These are phyloP conservation scores for Leptobrachium ailaonicum DNA, from an alignment of 2,113 vertebrate species.

Conservation along the genomic window DNA sequence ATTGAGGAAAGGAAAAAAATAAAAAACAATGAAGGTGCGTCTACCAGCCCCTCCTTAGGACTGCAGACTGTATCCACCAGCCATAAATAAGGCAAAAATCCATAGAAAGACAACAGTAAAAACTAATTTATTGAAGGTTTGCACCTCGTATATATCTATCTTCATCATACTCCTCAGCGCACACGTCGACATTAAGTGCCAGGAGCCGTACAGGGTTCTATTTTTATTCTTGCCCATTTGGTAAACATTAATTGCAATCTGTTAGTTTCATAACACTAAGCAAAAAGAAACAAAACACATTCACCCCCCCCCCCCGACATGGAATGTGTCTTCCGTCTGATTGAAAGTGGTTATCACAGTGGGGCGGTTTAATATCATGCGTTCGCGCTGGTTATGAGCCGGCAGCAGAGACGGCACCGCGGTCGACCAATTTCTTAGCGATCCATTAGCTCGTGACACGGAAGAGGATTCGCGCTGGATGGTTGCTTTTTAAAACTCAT, in stretches of 20 bases:
- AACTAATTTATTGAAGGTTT: too few relatives aligned
- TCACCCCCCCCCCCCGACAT: neutral
- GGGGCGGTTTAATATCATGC: conserved; percentile 8
- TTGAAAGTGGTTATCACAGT: conserved; percentile 30
- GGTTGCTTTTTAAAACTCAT: too few relatives aligned
- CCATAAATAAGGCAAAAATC: too few relatives aligned
- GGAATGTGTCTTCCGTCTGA: neutral
- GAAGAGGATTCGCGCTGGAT: neutral
- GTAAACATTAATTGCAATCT: conserved; percentile 19
- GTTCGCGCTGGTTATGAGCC: neutral
- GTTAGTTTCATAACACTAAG: conserved; percentile 15
- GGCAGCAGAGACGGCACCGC: neutral
- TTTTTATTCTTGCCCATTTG: neutral
- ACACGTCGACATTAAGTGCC: neutral
- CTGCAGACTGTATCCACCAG: too few relatives aligned
- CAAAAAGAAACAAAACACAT: conserved; percentile 3
- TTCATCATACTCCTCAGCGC: too few relatives aligned
- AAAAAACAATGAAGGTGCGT: too few relatives aligned
- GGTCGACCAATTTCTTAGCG: neutral
- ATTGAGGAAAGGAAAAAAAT: too few relatives aligned
- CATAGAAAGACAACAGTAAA: too few relatives aligned
- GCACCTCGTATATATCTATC: too few relatives aligned
- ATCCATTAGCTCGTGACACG: neutral
- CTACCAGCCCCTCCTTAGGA: too few relatives aligned
- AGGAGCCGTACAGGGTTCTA: neutral